A percentile compares a stretch with the other conserved stretches of the same genome.
Conservation (phyloP, 37 sponge, comb jelly and placozoan genomes). For the Bolinopsis microptera region DNA sequence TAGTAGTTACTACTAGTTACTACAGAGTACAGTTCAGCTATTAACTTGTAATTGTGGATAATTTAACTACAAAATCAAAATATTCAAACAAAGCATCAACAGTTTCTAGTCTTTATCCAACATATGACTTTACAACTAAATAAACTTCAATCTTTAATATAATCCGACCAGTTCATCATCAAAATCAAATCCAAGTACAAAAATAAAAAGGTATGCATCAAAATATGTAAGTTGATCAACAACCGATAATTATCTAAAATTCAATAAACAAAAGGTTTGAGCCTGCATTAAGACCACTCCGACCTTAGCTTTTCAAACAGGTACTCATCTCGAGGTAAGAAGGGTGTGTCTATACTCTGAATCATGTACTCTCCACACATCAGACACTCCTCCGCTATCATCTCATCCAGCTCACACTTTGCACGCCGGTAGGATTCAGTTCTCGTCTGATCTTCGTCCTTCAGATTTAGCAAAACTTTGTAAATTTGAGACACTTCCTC, state of each 20-base stretch:
- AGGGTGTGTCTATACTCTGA: slow-evolving; percentile 68
- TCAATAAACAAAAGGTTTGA: neutral
- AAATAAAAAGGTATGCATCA: neutral
- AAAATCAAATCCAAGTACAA: neutral
- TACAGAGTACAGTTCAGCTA: no score
- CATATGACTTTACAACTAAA: no score
- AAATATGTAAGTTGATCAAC: neutral
- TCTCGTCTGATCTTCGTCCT: slow-evolving; percentile 53
- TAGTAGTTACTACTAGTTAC: no score
- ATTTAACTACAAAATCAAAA: no score
- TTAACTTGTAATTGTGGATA: no score
- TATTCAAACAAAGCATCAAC: no score
- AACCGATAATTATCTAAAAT: neutral
- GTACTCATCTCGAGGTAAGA: slow-evolving; percentile 65
- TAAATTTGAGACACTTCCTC: slow-evolving; percentile 4
- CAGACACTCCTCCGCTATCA: slow-evolving; percentile 85
- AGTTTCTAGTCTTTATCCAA: no score
- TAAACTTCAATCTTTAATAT: neutral
- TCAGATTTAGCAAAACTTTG: slow-evolving; percentile 31
- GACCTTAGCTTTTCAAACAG: slow-evolving; percentile 66
- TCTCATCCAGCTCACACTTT: slow-evolving; percentile 74
- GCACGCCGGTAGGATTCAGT: slow-evolving; percentile 61
- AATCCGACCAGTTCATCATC: neutral
- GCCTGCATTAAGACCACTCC: slow-evolving; percentile 28
- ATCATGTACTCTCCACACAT: slow-evolving; percentile 91